Percentiles rank a stretch among this genome's conserved stretches.
These are phyloP conservation scores for Chondrilla cf. caribensis DNA, from an alignment of 37 sponge, comb jelly and placozoan species.

Conservation along the genomic window DNA sequence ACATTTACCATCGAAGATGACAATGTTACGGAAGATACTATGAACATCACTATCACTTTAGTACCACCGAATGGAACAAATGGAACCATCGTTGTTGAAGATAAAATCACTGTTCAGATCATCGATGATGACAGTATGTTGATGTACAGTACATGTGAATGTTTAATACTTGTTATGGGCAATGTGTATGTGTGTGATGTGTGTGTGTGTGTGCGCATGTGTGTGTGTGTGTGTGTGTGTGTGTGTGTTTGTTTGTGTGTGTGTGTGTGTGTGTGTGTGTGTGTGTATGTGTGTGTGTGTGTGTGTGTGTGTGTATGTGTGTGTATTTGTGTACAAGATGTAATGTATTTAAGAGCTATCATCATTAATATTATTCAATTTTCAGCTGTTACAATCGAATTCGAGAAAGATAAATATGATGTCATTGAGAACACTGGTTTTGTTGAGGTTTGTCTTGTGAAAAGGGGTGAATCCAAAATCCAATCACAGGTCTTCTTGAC, in stretches of 20 bases:
- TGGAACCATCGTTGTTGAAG: neutral
- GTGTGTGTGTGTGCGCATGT: too few species aligned
- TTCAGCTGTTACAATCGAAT: neutral
- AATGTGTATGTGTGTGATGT: too few species aligned
- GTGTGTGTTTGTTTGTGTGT: too few species aligned
- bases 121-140: slow-evolving; percentile 1
- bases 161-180: neutral
- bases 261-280: too few species aligned
- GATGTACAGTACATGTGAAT: neutral
- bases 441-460: neutral
- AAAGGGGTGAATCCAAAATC: neutral
- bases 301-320: neutral
- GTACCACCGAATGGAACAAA: neutral
- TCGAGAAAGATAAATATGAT: neutral
- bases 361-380: too few species aligned
- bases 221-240: too few species aligned
- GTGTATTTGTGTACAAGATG: neutral
- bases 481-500: neutral
- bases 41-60: neutral
- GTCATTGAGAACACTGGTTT: neutral
- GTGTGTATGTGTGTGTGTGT: neutral
- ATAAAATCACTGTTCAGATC: neutral
- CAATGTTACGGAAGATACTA: neutral
- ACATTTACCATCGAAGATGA: neutral
- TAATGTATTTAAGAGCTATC: too few species aligned